Evolutionary conservation across 2,797 vertebrate genomes (phyloP), one percentile per base, ranked within the genome.

Genomic region (Gephyroberyx darwinii): DNA sequence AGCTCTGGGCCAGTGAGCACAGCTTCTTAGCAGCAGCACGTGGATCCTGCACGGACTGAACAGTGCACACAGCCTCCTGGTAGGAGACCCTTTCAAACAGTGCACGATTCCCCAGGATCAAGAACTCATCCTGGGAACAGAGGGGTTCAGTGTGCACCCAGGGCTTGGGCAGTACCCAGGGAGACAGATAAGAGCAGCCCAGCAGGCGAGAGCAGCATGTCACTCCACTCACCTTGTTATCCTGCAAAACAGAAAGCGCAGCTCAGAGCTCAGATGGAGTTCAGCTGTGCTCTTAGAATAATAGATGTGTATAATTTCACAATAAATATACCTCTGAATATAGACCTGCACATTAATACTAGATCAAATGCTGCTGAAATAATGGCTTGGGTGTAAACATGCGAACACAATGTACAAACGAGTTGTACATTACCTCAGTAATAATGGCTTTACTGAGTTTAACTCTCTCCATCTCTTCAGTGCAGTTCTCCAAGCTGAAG

Each of bases 151-250:
- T 97, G 89, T n/a, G 92, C 69, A 98, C 94, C 66, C 96, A 95
- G 63, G 98, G 97, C 84, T 95, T 96, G 66, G 98, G 97, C 80
- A 98, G 91, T 77, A 98, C 95, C 95, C 96, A 97, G 8, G 96
- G 97, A 82, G 94, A 95, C 68, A 99, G 93, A 91, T 98, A 99
- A 0, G 96, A 96, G 90, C 97, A 98, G 82, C 98, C 98, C 85
- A 99, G 93, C 92, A 98, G 91, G 71, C 96, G 96, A 70, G 98
- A 97, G 87, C 96, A 98, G 92, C 95, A 97, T 30, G 97, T 99
- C 61, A 99, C 97, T 5, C 97, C 97, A 16, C 97, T 98, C 81
- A 99, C 98, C 92, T 99, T 99, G 90, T 98, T 98, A 89, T 99
- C 98, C 98, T 99, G 75, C 20, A 75, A 79, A 81, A 80, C 35